These are phyloP conservation scores for Phymastichus coffea DNA, from an alignment of 1,140 invertebrate species.

Conservation along the genomic window DNA sequence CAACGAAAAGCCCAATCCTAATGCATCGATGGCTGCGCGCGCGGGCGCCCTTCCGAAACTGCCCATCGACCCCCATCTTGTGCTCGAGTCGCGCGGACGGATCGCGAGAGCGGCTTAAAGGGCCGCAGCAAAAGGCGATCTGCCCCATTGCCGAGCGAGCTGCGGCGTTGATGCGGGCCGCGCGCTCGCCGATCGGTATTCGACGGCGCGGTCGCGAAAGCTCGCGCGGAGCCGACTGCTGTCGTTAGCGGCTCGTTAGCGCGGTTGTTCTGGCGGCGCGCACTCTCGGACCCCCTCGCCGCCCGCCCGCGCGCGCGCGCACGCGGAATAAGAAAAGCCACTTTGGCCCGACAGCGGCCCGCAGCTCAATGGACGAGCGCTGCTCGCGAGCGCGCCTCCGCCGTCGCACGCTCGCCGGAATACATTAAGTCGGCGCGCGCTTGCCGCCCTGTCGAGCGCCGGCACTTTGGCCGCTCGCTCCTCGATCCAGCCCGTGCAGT, in stretches of 20 bases:
- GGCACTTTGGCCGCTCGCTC: no score
- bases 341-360: not conserved
- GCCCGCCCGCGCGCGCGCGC: not conserved
- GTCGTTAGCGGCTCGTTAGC: conserved; percentile 28
- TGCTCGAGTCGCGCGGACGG: no score
- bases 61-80: no score
- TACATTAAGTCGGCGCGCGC: conserved; percentile 2
- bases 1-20: not conserved
- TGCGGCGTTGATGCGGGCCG: not conserved
- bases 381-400: not conserved
- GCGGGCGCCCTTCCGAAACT: no score
- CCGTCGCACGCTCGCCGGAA: not conserved
- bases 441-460: no score
- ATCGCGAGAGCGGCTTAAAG: no score
- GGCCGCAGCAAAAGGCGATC: no score
- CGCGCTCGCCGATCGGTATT: conserved; percentile 2
- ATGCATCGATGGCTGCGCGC: no score
- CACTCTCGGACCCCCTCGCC: not conserved
- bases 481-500: no score
- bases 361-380: conserved; percentile 8
- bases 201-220: conserved; percentile 18
- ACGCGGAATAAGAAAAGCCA: conserved; percentile 19
- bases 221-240: no score
- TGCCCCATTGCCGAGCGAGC: not conserved
- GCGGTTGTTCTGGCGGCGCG: not conserved